Evolutionary conservation across 2,113 vertebrate species (phyloP).

Genomic region (Sceloporus undulatus): DNA sequence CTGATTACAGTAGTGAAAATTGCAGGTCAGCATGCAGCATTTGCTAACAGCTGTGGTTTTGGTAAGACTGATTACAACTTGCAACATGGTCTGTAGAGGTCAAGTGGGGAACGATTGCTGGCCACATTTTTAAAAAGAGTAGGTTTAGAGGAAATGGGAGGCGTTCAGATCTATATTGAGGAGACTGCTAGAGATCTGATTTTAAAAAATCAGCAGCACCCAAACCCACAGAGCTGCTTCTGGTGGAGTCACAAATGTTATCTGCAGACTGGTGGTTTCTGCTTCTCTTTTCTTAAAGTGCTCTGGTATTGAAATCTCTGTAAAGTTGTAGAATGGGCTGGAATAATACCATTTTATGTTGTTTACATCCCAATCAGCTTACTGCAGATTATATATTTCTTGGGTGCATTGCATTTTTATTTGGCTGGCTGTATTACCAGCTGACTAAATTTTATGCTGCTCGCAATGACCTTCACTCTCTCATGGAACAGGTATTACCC

Average conservation of each 20-base stretch:
- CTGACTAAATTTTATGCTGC: background rate
- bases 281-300: background rate
- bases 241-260: background rate
- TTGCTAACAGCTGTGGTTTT: background rate
- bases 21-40: background rate
- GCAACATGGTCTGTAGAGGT: background rate
- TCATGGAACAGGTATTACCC: background rate
- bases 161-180: background rate
- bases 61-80: background rate
- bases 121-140: background rate
- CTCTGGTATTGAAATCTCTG: background rate
- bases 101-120: background rate
- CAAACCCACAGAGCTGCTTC: background rate
- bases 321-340: background rate
- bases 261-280: background rate
- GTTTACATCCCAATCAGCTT: background rate
- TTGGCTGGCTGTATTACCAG: background rate
- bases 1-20: background rate
- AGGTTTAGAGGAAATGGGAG: conserved; percentile 3
- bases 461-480: background rate
- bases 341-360: background rate
- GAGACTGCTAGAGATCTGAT: background rate
- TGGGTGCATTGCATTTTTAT: background rate
- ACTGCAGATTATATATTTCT: background rate
- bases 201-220: background rate